A percentile compares a stretch with the other conserved stretches of the same genome.
Evolutionary conservation across 2,797 vertebrate genomes (phyloP).

Genomic region (Capromys pilorides): DNA sequence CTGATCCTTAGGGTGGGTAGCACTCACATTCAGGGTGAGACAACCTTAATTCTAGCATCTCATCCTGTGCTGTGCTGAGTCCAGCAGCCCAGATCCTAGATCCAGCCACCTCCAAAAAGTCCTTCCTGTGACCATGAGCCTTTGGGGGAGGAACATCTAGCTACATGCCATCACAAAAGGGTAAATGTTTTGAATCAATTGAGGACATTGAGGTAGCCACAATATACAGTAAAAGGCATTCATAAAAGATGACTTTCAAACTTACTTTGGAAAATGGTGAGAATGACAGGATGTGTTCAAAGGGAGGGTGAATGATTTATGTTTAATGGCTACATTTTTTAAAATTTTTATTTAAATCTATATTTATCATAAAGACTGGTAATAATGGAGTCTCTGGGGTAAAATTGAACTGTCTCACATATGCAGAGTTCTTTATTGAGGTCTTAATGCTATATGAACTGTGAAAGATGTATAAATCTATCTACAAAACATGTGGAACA

Average conservation of each 20-base stretch:
- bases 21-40: neutral
- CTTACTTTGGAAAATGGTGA: neutral
- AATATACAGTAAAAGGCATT: neutral
- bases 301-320: neutral
- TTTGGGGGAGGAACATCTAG: neutral
- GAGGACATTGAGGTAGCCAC: neutral
- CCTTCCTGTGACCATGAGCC: neutral
- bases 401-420: neutral
- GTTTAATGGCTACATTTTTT: neutral
- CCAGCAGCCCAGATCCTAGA: neutral
- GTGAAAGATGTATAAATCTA: neutral
- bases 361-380: neutral
- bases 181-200: neutral
- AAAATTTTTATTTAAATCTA: neutral
- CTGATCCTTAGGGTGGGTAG: too few relatives aligned
- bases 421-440: neutral
- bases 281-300: neutral
- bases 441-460: neutral
- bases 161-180: neutral
- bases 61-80: neutral
- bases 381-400: neutral
- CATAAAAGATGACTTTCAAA: neutral
- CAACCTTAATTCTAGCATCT: neutral
- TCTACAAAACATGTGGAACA: neutral
- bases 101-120: neutral